Percentiles rank a stretch among this genome's conserved stretches.
Conservation (phyloP, 2,888 invertebrate species). For the Erebia palarica region DNA sequence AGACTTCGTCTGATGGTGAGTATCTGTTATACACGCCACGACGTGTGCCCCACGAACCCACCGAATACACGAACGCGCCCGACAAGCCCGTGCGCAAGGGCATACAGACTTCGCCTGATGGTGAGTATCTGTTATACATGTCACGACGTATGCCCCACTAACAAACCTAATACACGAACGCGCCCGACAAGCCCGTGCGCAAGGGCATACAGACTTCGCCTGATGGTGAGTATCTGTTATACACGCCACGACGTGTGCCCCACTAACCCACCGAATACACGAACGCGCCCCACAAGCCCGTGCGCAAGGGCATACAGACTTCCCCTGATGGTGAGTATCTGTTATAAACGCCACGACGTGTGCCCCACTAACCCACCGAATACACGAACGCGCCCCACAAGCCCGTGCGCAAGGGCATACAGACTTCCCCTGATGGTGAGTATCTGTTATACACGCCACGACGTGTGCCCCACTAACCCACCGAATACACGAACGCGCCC, state of each 20-base stretch:
- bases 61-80: too few relatives aligned
- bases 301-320: conserved; percentile 10
- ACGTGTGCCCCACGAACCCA: too few relatives aligned
- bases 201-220: too few relatives aligned
- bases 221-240: conserved; percentile 38
- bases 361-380: neutral
- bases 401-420: conserved; percentile 78
- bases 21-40: too few relatives aligned
- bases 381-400: neutral
- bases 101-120: too few relatives aligned
- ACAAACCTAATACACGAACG: neutral
- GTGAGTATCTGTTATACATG: conserved; percentile 34
- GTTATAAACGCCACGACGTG: neutral
- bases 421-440: conserved; percentile 95
- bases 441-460: neutral
- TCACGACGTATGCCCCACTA: neutral
- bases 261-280: neutral
- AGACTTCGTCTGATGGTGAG: too few relatives aligned
- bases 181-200: too few relatives aligned
- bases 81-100: too few relatives aligned
- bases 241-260: neutral
- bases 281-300: neutral
- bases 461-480: neutral
- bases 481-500: neutral
- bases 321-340: conserved; percentile 32